Base-by-base conservation (phyloP, 2,888 invertebrate genomes). In the Drosophila paranaensis region DNA sequence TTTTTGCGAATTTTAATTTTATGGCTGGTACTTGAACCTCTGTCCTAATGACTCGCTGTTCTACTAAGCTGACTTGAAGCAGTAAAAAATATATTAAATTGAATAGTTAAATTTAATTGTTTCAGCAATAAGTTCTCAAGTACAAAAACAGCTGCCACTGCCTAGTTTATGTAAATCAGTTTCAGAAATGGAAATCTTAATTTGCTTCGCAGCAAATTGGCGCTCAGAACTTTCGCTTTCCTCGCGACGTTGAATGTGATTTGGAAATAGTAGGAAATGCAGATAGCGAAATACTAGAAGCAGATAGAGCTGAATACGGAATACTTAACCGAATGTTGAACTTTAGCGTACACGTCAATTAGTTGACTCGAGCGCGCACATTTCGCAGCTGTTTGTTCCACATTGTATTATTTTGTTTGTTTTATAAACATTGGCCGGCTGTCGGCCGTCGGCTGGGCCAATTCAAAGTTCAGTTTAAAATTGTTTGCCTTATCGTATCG, bases 391-490 rank as follows among this genome's bases (percentile, higher is more conserved):
- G n/a, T 30, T 48, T 10, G 20, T n/a, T 42, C 11, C 27, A 30
- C 30, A 33, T 33, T n/a, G 16, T 50, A 1, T 42, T 35, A 8
- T 37, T 56, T 50, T 42, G 30, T 33, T 56, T 48, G 11, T n/a
- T 37, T 56, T 70, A 25, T 10, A 10, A 45, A 60, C 39, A 35
- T 45, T 50, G 45, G 10, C 43, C 3, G 40, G 43, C 5, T 43
- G 43, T n/a, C 5, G 39, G 11, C 6, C 46, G 40, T n/a, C 10
- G 50, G 50, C 2, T 48, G 50, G 10, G 50, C 10, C 25, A 51
- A 35, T 57, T 73, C 60, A 69, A 74, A 74, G 74, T 63, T 60
- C 51, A 67, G 16, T 16, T 53, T 39, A 20, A 20, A 11, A 25
- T 35, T 40, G 16, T 16, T 37, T 25, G 65, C 57, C 45, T 71